These are phyloP conservation scores for Lasioglossum leucozonium DNA, from an alignment of 2,888 invertebrate genomes.

Conservation along the genomic window DNA sequence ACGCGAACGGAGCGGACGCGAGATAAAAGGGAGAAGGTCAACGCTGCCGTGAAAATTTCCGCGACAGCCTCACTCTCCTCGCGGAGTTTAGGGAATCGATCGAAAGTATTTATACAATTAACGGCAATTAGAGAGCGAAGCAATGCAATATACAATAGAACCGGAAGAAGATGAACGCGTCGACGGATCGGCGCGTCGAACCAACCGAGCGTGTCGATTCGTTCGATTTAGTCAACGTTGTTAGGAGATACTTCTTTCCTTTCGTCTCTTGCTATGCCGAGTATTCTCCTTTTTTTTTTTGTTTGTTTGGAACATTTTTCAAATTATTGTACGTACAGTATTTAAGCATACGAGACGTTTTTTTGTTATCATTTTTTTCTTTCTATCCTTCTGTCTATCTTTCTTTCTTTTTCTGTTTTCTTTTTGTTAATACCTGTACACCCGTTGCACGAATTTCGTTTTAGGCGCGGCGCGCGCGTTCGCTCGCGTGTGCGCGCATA, in stretches of 20 bases:
- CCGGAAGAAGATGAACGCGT: slow-evolving; percentile 25
- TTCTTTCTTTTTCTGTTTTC: slow-evolving; percentile 4
- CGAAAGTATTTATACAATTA: slow-evolving; percentile 40
- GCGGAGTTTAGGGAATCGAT: slow-evolving; percentile 18
- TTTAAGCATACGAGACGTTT: slow-evolving; percentile 37
- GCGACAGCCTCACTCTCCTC: slow-evolving; percentile 14
- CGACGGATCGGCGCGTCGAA: slow-evolving; percentile 37
- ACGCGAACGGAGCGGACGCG: not conserved
- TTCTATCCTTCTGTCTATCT: not conserved
- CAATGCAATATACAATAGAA: slow-evolving; percentile 38
- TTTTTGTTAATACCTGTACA: slow-evolving; percentile 24
- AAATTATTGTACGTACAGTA: slow-evolving; percentile 47
- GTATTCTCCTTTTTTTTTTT: not conserved
- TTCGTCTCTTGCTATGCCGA: slow-evolving; percentile 11
- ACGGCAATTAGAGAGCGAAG: slow-evolving; percentile 35
- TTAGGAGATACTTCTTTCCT: slow-evolving; percentile 27
- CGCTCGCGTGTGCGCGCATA: slow-evolving; percentile 27
- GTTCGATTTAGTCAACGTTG: slow-evolving; percentile 44
- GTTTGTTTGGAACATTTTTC: slow-evolving; percentile 15
- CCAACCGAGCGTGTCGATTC: slow-evolving; percentile 29
- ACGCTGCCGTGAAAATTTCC: slow-evolving; percentile 26
- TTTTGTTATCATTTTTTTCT: slow-evolving; percentile 14
- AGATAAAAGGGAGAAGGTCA: not conserved
- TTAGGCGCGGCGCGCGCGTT: not conserved
- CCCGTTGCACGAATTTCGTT: slow-evolving; percentile 30